Base-by-base conservation (phyloP, 2,113 vertebrate genomes). In the Pomatostomus ruficeps region DNA sequence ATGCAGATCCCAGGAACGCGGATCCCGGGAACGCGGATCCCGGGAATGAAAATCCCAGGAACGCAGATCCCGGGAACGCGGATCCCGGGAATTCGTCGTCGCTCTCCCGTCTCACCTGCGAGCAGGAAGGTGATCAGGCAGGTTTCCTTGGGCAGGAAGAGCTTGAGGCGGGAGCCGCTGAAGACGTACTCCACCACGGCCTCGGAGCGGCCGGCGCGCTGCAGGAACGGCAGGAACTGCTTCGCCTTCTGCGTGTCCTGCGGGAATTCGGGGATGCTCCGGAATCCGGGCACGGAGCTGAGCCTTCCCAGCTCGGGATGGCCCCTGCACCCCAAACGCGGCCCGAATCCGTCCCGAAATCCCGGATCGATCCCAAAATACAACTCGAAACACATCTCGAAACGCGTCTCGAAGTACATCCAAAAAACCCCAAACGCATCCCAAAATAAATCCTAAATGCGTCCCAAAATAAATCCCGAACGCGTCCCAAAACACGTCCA, bases 71-170 rank as follows among this genome's bases (percentile, higher is more conserved):
- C 24, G 2, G 22, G 6, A 25, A 0, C 17, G 25, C 19, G 3
- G 10, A 45, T 73, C 13, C 52, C 24, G 2, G 22, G 6, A 25
- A 0, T n/a, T n/a, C 17, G 25, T n/a, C 19, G 3, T 7, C 20
- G 10, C 5, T 2, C 1, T 28, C 29, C 58, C 7, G 24, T 28
- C 58, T 97, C 93, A 99, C 99, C 99, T 14, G 99, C 99, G 3
- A 99, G 98, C 62, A 99, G 98, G 98, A 99, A 99, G 66, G 99
- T 99, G 98, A 99, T 99, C 88, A 99, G 99, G 96, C 99, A 99
- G 78, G 99, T 99, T 83, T 99, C 99, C 98, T 99, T 99, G 84
- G 99, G 99, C 98, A 99, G 98, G 98, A 99, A 99, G 51, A 99
- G 98, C 95, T 99, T 99, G 63, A 99, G 98, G 36, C 99, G 98